phyloP scores from a whole-genome alignment of 35 echinoderm and acorn worm genomes.

The Anneissia japonica region DNA sequence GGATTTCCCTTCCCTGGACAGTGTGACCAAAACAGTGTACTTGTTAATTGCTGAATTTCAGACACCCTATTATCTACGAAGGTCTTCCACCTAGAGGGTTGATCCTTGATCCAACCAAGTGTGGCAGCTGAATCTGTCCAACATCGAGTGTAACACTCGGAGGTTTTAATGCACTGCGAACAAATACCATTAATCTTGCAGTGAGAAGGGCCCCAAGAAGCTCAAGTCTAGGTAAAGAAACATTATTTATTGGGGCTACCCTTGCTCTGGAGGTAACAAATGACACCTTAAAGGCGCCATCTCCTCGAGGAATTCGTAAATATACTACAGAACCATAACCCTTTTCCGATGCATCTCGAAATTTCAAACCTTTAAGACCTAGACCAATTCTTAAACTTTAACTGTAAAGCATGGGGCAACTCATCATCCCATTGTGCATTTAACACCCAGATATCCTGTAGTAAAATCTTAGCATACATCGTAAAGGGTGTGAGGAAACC shows the following conservation, averaged over 20 bases:
- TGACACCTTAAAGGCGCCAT: too few relatives aligned
- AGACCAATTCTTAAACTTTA: too few relatives aligned
- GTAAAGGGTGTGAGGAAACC: too few relatives aligned
- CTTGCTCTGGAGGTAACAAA: slow-evolving; percentile 31
- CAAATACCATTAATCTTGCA: slow-evolving; percentile 26
- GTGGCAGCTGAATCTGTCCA: slow-evolving; percentile 10
- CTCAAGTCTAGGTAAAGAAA: slow-evolving; percentile 6
- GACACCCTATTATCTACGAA: slow-evolving; percentile 12
- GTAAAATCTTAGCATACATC: too few relatives aligned
- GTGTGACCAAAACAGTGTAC: not conserved
- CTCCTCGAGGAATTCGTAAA: too few relatives aligned
- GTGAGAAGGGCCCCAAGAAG: slow-evolving; percentile 1
- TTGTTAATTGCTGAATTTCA: slow-evolving; percentile 16
- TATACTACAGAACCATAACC: too few relatives aligned
- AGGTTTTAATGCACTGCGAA: not conserved
- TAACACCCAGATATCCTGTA: too few relatives aligned
- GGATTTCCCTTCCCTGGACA: slow-evolving; percentile 14
- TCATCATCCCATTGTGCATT: too few relatives aligned
- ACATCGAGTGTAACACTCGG: not conserved
- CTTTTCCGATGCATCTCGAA: too few relatives aligned
- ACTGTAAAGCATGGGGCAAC: too few relatives aligned
- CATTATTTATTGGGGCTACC: slow-evolving; percentile 22
- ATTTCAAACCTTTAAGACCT: too few relatives aligned
- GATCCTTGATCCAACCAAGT: not conserved
- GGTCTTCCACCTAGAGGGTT: not conserved